Evolutionary conservation across 1,140 invertebrate species (phyloP).

Genomic region (Zaprionus taronus): DNA sequence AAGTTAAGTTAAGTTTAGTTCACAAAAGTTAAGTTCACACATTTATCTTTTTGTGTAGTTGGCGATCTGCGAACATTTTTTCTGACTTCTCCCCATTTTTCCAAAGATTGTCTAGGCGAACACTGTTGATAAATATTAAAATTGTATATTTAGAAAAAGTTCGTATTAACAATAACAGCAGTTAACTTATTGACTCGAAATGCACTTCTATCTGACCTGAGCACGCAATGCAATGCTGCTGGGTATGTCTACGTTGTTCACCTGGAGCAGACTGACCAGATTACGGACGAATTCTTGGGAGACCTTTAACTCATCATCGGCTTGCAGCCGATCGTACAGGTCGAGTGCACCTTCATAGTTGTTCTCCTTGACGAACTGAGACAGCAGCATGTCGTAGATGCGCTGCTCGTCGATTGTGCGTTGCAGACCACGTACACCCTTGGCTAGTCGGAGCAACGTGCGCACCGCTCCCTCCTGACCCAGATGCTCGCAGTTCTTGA

Average conservation of each 20-base stretch:
- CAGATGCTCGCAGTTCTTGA: conserved; percentile 77
- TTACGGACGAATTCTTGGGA: conserved; percentile 78
- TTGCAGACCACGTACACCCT: conserved; percentile 67
- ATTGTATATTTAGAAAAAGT: conserved; percentile 25
- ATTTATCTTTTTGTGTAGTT: too few relatives aligned
- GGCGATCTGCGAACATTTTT: too few relatives aligned
- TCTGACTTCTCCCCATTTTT: too few relatives aligned
- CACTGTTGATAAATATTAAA: conserved; percentile 7
- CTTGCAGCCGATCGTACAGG: conserved; percentile 81
- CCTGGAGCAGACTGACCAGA: conserved; percentile 69
- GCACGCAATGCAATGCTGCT: conserved; percentile 73
- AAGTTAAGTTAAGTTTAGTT: too few relatives aligned
- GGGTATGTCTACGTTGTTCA: conserved; percentile 77
- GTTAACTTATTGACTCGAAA: neutral
- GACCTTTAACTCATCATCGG: conserved; percentile 77
- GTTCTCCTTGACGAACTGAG: conserved; percentile 83
- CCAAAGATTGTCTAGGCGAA: neutral
- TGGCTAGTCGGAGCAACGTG: conserved; percentile 77
- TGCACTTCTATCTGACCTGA: conserved; percentile 65
- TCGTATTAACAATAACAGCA: conserved; percentile 17
- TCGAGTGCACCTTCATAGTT: conserved; percentile 80
- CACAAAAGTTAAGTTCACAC: too few relatives aligned
- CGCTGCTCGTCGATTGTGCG: conserved; percentile 70
- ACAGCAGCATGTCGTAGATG: conserved; percentile 84
- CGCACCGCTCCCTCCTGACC: conserved; percentile 73